Percentiles rank a stretch among this genome's conserved stretches.
These are phyloP conservation scores for Acanthoscelides obtectus DNA, from an alignment of 2,888 invertebrate species.

Conservation along the genomic window DNA sequence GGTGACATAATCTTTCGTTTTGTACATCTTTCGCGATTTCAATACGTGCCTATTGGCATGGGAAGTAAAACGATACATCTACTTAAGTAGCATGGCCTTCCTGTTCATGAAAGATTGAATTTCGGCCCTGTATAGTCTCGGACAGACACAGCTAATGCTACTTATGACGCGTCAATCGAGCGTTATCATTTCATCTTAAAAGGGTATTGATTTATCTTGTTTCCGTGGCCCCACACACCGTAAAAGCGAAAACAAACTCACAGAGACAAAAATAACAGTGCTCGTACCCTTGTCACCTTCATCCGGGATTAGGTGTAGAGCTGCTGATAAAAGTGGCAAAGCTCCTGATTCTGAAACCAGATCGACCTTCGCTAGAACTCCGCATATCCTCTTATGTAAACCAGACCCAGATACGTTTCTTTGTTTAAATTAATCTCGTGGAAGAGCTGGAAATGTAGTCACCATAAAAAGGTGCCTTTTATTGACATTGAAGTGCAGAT, in stretches of 20 bases:
- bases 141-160: neutral
- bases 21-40: no score
- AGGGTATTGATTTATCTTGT: neutral
- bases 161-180: neutral
- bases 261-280: neutral
- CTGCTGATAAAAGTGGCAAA: neutral
- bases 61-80: no score
- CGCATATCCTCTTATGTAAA: neutral
- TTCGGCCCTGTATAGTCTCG: no score
- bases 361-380: neutral
- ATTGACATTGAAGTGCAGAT: no score
- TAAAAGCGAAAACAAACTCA: neutral
- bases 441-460: neutral
- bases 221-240: neutral
- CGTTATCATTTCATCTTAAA: neutral
- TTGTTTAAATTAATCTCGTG: neutral
- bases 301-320: neutral
- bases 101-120: no score
- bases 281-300: neutral
- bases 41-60: no score
- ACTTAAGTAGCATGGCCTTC: no score
- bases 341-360: neutral
- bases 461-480: no score
- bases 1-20: no score
- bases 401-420: neutral